phyloP scores from a whole-genome alignment of 2,888 invertebrate genomes.

The Nebria brevicollis region DNA sequence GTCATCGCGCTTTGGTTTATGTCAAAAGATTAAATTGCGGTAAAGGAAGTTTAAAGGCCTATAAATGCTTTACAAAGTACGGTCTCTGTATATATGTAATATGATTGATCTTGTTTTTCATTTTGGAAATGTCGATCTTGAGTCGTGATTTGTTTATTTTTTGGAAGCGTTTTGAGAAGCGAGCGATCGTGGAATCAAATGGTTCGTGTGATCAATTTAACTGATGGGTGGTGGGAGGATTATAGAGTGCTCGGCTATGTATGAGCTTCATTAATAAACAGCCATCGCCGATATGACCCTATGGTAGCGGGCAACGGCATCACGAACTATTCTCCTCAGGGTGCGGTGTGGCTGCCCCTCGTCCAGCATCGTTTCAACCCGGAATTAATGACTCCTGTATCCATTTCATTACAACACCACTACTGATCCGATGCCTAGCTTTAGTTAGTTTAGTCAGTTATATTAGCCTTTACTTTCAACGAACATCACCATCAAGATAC shows the following conservation, averaged over 20 bases:
- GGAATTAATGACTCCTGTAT: conserved; percentile 46
- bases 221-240: conserved; percentile 53
- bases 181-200: conserved; percentile 56
- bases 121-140: not conserved
- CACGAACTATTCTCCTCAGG: conserved; percentile 5
- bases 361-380: conserved; percentile 28
- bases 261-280: conserved; percentile 57
- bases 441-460: not conserved
- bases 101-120: too few species aligned
- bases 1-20: conserved; percentile 28
- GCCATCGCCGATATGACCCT: conserved; percentile 48
- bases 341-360: not conserved
- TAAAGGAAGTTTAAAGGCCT: conserved; percentile 34
- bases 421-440: not conserved
- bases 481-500: not conserved
- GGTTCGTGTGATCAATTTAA: conserved; percentile 61
- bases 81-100: not conserved
- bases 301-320: conserved; percentile 22
- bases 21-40: conserved; percentile 46
- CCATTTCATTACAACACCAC: conserved; percentile 43
- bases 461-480: not conserved
- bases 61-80: not conserved
- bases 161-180: conserved; percentile 13
- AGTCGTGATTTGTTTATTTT: not conserved
- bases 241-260: conserved; percentile 55